Conservation (phyloP, 1,140 invertebrate genomes). For the Drosophila sulfurigaster region DNA sequence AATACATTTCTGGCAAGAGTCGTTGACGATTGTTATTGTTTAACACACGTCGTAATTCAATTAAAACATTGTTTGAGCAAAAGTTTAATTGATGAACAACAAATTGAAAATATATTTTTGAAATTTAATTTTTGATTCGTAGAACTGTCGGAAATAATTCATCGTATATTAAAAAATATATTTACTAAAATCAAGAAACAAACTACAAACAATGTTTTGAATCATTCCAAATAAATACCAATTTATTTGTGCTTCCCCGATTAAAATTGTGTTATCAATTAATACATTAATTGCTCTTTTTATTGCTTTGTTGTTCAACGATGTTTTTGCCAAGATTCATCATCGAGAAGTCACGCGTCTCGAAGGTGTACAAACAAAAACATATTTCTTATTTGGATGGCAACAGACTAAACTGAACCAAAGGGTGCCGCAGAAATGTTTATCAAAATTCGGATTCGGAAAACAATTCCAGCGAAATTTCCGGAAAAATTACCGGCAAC, state of each 20-base stretch:
- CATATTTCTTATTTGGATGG: constrained; percentile 49
- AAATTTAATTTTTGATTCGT: too few species aligned
- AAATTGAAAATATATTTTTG: too few species aligned
- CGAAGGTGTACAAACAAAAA: constrained; percentile 64
- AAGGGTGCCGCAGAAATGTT: constrained; percentile 30
- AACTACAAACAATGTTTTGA: too few species aligned
- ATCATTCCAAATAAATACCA: too few species aligned
- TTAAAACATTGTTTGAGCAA: too few species aligned
- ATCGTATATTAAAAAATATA: too few species aligned
- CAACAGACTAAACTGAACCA: neutral
- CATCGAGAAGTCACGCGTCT: constrained; percentile 41
- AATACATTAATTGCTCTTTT: constrained; percentile 44
- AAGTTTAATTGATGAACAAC: too few species aligned
- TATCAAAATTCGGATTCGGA: constrained; percentile 45
- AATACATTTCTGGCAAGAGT: neutral
- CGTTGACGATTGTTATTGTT: too few species aligned
- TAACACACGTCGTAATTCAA: too few species aligned
- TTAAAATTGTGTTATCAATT: constrained; percentile 22
- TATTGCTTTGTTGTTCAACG: constrained; percentile 38
- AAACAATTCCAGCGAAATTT: constrained; percentile 48
- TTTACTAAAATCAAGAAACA: too few species aligned
- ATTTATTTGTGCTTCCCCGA: neutral
- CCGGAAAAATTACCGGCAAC: constrained; percentile 27
- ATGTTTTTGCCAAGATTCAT: constrained; percentile 9
- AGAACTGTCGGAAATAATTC: too few species aligned